Evolutionary conservation across 2,888 invertebrate species (phyloP), one percentile per base, ranked within the genome.

Genomic region (Opisthograptis luteolata): DNA sequence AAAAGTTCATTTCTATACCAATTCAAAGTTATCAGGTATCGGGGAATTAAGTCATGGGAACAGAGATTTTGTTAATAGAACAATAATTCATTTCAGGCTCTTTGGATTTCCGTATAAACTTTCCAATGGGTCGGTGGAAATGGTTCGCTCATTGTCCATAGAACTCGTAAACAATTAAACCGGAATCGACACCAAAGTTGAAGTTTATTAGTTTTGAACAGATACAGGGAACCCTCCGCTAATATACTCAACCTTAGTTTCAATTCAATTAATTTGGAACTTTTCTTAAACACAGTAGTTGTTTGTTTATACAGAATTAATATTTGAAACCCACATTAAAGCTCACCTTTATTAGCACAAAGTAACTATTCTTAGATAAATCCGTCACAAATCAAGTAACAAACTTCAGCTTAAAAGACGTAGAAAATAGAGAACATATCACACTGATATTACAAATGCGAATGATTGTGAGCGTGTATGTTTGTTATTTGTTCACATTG

Each of bases 151-250:
- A 35, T 47, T 49, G 36, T 47, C 46, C 36, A 34, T 27, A 44
- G 24, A 34, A 25, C 43, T 49, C 49, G 44, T 47, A 56, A 54
- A 47, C 51, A 59, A 56, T 59, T 51, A 48, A 40, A 51, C 34
- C 43, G 43, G 43, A 50, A 51, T 46, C 48, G 44, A 46, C 48
- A 43, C 51, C 43, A 37, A 28, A 48, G 28, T 55, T 45, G 34
- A 55, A 46, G 40, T 55, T 55, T 55, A 55, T 55, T 45, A 47
- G 49, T 55, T 59, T 45, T 41, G 25, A 55, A 55, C 53, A 49
- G 52, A 44, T 31, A 42, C 30, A 43, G 36, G 13, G 15, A 40
- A 40, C 50, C 50, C 34, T 34, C 19, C 20, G 19, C 13, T 31
- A 37, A 39, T 34, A 50, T 32, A 50, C 28, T 34, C 39, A 44